Conservation (phyloP, 2,888 invertebrate species). For the Podotricha telesiphe region DNA sequence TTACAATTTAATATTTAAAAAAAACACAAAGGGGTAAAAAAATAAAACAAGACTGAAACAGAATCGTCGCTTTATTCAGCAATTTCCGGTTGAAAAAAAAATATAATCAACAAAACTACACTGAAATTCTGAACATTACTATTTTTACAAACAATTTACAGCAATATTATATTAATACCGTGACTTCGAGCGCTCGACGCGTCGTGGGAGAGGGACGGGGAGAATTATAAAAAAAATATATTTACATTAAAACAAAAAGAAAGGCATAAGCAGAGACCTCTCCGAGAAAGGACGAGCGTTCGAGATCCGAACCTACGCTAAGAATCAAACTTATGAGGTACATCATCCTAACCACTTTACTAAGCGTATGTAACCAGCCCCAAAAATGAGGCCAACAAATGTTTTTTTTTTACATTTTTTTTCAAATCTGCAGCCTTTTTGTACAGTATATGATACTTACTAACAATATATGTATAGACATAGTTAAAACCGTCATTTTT, state of each 20-base stretch:
- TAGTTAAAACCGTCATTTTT: constrained; percentile 78
- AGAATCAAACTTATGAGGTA: constrained; percentile 76
- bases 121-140: constrained; percentile 80
- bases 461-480: constrained; percentile 79
- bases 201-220: constrained; percentile 29
- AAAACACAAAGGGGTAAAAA: constrained; percentile 23
- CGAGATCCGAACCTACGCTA: constrained; percentile 62
- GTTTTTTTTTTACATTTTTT: constrained; percentile 74
- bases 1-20: too few species aligned
- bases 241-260: constrained; percentile 64
- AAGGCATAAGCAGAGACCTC: constrained; percentile 48
- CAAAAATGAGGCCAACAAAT: constrained; percentile 66
- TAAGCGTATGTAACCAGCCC: constrained; percentile 80
- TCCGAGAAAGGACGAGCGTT: constrained; percentile 50
- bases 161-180: constrained; percentile 60
- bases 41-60: constrained; percentile 76
- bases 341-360: constrained; percentile 75
- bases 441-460: constrained; percentile 82
- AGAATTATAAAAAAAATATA: constrained; percentile 53
- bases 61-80: constrained; percentile 82
- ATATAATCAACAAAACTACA: constrained; percentile 77
- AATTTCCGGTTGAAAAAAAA: constrained; percentile 79
- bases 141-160: constrained; percentile 82
- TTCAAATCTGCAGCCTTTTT: constrained; percentile 76
- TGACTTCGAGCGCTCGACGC: constrained; percentile 54